A percentile compares a stretch with the other conserved stretches of the same genome.
These are phyloP conservation scores for Campopleginae sp. DNA, from an alignment of 2,888 invertebrate species.

Conservation along the genomic window DNA sequence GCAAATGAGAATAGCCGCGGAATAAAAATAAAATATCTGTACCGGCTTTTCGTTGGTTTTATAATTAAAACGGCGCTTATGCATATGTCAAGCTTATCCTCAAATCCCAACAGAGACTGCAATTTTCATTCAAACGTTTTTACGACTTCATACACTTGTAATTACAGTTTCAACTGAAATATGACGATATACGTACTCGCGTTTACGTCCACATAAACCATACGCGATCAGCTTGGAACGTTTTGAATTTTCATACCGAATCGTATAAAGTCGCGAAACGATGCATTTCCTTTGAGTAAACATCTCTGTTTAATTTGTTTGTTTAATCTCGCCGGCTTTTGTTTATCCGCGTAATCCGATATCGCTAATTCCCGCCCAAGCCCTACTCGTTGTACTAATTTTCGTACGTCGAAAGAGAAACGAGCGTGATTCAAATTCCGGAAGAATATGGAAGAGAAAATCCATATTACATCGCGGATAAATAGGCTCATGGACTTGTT, in stretches of 20 bases:
- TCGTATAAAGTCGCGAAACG: not conserved
- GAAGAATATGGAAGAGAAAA: not conserved
- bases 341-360: not conserved
- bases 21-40: not conserved
- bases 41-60: not conserved
- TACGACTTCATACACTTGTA: not conserved
- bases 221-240: not conserved
- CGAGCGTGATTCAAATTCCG: not conserved
- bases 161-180: not conserved
- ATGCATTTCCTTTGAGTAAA: not conserved
- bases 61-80: constrained; percentile 14
- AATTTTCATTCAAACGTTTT: constrained; percentile 2
- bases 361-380: not conserved
- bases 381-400: not conserved
- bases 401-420: not conserved
- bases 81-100: not conserved
- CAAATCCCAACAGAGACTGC: not conserved
- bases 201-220: not conserved
- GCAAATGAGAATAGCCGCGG: constrained; percentile 12
- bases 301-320: not conserved
- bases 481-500: not conserved
- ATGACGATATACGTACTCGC: not conserved
- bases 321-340: not conserved
- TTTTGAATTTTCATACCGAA: not conserved
- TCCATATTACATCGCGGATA: not conserved